Evolutionary conservation across 2,797 vertebrate genomes (phyloP).

Genomic region (Argya squamiceps): DNA sequence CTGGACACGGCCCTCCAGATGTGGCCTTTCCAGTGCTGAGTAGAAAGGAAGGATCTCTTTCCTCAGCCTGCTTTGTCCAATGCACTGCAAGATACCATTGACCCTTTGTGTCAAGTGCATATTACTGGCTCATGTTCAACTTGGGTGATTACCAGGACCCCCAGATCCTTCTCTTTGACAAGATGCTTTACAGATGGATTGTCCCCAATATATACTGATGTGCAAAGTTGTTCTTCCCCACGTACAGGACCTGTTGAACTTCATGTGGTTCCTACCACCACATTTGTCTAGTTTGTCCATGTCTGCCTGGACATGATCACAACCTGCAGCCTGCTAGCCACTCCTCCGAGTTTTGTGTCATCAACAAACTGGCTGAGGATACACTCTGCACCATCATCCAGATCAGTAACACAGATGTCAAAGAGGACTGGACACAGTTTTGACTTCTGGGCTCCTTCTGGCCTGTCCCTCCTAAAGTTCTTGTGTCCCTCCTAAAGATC

Average conservation of each 20-base stretch:
- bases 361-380: neutral
- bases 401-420: neutral
- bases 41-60: neutral
- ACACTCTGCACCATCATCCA: neutral
- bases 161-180: neutral
- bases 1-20: neutral
- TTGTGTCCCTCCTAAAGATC: neutral
- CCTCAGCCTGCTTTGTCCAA: neutral
- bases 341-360: neutral
- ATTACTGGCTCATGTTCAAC: neutral
- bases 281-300: neutral
- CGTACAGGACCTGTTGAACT: neutral
- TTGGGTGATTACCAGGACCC: neutral
- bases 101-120: neutral
- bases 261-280: neutral
- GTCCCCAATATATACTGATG: neutral
- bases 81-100: fast-evolving
- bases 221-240: neutral
- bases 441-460: neutral
- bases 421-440: neutral
- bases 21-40: neutral
- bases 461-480: neutral
- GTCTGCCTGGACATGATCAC: neutral
- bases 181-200: neutral
- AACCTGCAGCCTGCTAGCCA: neutral